Evolutionary conservation across 2,888 invertebrate species (phyloP).

Genomic region (Caenorhabditis japonica): DNA sequence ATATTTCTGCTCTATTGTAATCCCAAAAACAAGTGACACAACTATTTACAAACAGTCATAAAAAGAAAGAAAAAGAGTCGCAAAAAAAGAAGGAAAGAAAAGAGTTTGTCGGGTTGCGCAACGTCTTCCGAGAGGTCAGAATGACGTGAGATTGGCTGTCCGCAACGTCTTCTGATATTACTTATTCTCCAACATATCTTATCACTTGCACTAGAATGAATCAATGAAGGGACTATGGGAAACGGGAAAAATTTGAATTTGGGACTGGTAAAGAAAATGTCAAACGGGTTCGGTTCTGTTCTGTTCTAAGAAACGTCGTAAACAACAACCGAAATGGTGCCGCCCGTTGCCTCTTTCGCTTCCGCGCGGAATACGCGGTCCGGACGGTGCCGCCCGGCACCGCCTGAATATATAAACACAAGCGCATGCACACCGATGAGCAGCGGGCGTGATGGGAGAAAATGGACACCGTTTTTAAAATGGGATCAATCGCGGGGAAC

Average conservation of each 20-base stretch:
- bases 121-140: slow-evolving; percentile 22
- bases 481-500: no score
- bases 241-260: no score
- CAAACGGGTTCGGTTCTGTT: neutral
- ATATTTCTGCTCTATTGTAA: neutral
- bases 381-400: slow-evolving; percentile 42
- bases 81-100: neutral
- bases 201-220: no score
- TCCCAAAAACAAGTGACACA: slow-evolving; percentile 11
- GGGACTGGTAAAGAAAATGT: neutral
- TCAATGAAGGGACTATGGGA: no score
- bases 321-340: slow-evolving; percentile 17
- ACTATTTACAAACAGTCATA: slow-evolving; percentile 12
- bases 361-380: slow-evolving; percentile 28
- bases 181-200: slow-evolving; percentile 15
- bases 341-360: slow-evolving; percentile 33
- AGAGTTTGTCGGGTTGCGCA: slow-evolving; percentile 32
- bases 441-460: no score
- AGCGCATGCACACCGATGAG: neutral
- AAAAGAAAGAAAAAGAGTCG: neutral
- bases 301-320: no score
- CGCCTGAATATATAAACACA: slow-evolving; percentile 46
- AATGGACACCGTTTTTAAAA: no score
- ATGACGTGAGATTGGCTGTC: slow-evolving; percentile 13
- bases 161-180: no score